Conservation (phyloP, 2,888 invertebrate genomes). For the Villa cingulata region DNA sequence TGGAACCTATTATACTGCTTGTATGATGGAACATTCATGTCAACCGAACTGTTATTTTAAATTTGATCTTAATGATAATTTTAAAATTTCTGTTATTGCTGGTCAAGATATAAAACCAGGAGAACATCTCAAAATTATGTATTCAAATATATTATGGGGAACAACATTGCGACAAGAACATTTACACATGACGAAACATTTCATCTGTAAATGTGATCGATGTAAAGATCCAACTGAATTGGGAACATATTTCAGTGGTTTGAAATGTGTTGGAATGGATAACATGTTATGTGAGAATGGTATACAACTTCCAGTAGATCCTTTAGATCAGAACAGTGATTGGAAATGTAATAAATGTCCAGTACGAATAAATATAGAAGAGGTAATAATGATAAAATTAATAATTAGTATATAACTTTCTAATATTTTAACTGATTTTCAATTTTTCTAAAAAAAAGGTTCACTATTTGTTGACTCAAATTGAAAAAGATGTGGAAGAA, state of each 20-base stretch:
- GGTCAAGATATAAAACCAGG: constrained; percentile 53
- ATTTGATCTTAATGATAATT: constrained; percentile 44
- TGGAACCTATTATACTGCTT: constrained; percentile 60
- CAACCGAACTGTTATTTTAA: constrained; percentile 63
- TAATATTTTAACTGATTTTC: neutral
- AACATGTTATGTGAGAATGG: constrained; percentile 44
- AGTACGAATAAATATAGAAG: constrained; percentile 47
- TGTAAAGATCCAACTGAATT: constrained; percentile 71
- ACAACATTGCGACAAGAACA: constrained; percentile 69
- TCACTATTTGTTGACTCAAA: constrained; percentile 49
- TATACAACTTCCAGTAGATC: constrained; percentile 54
- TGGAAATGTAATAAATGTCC: constrained; percentile 65
- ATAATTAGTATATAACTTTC: neutral
- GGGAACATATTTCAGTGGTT: constrained; percentile 48
- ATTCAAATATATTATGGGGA: constrained; percentile 79
- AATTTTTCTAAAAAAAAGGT: constrained; percentile 24
- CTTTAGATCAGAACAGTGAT: constrained; percentile 53
- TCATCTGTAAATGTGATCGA: constrained; percentile 56
- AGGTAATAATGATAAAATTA: constrained; percentile 43
- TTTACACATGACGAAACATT: constrained; percentile 64
- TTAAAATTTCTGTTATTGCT: constrained; percentile 53
- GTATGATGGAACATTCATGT: constrained; percentile 71
- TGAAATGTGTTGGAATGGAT: constrained; percentile 36
- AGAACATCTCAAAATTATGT: constrained; percentile 67
- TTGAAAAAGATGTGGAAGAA: constrained; percentile 63